Evolutionary conservation across 2,113 vertebrate genomes (phyloP).

Genomic region (Upupa epops): DNA sequence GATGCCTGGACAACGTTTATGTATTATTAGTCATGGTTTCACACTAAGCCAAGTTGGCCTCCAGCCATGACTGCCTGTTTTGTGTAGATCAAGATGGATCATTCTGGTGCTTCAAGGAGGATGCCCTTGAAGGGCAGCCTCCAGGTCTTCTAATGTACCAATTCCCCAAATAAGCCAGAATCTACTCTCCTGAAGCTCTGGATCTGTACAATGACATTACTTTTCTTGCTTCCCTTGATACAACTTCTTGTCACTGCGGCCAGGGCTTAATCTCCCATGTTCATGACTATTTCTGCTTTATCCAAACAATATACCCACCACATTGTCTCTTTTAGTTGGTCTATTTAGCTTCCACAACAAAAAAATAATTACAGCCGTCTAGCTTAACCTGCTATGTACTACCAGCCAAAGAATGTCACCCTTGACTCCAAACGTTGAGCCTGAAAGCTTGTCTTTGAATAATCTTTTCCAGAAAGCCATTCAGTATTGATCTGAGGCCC

Average conservation of each 20-base stretch:
- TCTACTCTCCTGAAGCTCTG: not conserved
- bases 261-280: accelerated
- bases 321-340: not conserved
- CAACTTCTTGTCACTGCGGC: not conserved
- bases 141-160: accelerated
- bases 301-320: not conserved
- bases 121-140: not conserved
- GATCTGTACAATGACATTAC: not conserved
- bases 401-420: not conserved
- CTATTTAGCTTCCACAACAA: not conserved
- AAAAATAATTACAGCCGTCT: not conserved
- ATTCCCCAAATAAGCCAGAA: not conserved
- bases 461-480: not conserved
- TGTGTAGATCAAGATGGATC: not conserved
- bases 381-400: not conserved
- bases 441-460: not conserved
- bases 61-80: not conserved
- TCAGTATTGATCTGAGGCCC: not conserved
- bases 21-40: not conserved
- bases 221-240: not conserved
- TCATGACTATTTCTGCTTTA: not conserved
- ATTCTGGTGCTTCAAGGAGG: not conserved
- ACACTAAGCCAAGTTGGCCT: not conserved
- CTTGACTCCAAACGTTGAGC: not conserved
- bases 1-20: not conserved